Evolutionary conservation across 2,888 invertebrate genomes (phyloP).

Genomic region (Hyposoter didymator): DNA sequence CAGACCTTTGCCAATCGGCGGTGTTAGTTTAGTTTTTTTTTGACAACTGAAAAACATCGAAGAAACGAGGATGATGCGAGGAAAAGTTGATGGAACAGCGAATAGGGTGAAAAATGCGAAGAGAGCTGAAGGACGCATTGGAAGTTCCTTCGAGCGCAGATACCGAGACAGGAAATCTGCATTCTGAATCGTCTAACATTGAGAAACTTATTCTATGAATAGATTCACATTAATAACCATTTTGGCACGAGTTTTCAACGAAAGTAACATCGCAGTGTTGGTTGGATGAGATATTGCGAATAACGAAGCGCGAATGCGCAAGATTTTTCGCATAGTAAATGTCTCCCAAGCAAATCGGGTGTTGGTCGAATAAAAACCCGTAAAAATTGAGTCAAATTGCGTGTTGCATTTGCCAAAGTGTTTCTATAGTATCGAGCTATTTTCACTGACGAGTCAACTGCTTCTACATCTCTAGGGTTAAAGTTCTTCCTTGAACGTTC

Average conservation of each 20-base stretch:
- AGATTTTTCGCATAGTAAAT: constrained; percentile 10
- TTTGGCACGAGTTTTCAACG: constrained; percentile 61
- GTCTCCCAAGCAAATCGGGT: neutral
- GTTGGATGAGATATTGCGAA: constrained; percentile 44
- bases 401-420: neutral
- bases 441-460: neutral
- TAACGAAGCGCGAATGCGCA: constrained; percentile 16
- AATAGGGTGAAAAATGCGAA: neutral
- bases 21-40: neutral
- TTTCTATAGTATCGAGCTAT: constrained; percentile 18
- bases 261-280: constrained; percentile 35
- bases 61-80: neutral
- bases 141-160: constrained; percentile 2
- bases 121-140: constrained; percentile 3
- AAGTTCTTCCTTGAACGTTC: constrained; percentile 44
- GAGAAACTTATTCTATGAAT: constrained; percentile 63
- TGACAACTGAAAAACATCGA: neutral
- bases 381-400: neutral
- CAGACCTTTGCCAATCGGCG: neutral
- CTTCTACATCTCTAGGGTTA: constrained; percentile 28
- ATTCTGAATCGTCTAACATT: constrained; percentile 55
- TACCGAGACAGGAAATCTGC: constrained; percentile 39
- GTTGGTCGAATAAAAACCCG: neutral
- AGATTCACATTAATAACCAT: constrained; percentile 65
- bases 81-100: neutral